Percentiles rank a stretch among this genome's conserved stretches.
Evolutionary conservation across 2,113 vertebrate genomes (phyloP).

Genomic region (Tupaia chinensis): DNA sequence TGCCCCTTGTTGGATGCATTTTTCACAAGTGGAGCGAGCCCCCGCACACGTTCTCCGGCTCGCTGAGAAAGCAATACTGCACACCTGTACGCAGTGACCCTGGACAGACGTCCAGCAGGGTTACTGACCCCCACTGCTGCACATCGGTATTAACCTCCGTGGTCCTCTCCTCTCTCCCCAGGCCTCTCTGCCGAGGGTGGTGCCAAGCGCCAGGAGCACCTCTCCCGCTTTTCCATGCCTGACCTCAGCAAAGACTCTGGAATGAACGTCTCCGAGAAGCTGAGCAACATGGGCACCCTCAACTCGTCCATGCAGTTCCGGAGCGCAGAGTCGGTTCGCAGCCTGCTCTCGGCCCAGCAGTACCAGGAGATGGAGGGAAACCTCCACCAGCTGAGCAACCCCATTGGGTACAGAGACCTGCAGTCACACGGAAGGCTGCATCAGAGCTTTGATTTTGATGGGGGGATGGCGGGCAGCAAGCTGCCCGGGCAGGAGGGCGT

Average conservation of each 20-base stretch:
- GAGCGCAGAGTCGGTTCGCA: conserved; percentile 96
- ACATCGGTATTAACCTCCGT: background rate
- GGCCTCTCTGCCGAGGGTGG: conserved; percentile 94
- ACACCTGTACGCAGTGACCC: accelerated
- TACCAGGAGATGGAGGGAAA: conserved; percentile 94
- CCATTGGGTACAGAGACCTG: conserved; percentile 90
- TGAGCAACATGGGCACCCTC: conserved; percentile 95
- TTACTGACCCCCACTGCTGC: background rate
- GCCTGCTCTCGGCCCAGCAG: conserved; percentile 92
- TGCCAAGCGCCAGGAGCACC: conserved; percentile 95
- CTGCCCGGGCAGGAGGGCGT: conserved; percentile 89
- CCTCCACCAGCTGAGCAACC: conserved; percentile 88
- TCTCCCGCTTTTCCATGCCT: conserved; percentile 98
- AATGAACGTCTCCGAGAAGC: conserved; percentile 96
- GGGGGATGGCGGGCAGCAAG: conserved; percentile 90
- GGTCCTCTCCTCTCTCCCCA: conserved; percentile 74
- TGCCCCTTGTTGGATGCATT: background rate
- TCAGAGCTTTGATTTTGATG: conserved; percentile 94
- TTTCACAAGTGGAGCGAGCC: background rate
- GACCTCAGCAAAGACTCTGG: conserved; percentile 99
- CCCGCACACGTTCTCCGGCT: background rate
- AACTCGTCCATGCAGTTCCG: conserved; percentile 95
- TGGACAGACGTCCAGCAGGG: too few relatives aligned
- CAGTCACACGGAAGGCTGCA: conserved; percentile 87
- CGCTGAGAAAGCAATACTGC: background rate